These are phyloP conservation scores for Ceratoteleas bidentatus DNA, from an alignment of 1,140 invertebrate genomes.

Conservation along the genomic window DNA sequence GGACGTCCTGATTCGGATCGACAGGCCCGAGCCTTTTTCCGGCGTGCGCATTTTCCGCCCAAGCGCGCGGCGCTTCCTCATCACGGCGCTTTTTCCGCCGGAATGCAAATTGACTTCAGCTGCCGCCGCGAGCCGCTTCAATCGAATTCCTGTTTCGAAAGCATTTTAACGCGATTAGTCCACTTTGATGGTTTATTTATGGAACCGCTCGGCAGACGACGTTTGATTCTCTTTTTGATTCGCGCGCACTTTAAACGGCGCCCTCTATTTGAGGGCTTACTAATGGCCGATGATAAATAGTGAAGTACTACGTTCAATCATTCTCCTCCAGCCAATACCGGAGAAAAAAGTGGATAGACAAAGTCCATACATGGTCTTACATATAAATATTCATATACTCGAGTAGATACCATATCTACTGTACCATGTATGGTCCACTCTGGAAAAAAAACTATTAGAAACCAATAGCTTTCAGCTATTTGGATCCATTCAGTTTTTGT, in stretches of 20 bases:
- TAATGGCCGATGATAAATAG: background rate
- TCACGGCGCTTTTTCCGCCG: conserved; percentile 31
- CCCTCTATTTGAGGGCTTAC: background rate
- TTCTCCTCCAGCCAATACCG: background rate
- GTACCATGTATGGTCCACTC: too few relatives aligned
- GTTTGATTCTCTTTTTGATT: conserved; percentile 36
- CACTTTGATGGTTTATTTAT: conserved; percentile 56
- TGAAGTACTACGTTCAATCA: background rate
- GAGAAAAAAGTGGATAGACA: too few relatives aligned
- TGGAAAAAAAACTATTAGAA: too few relatives aligned
- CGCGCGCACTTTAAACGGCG: conserved; percentile 7
- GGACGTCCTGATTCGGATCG: conserved; percentile 60
- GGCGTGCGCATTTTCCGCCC: conserved; percentile 46
- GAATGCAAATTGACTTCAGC: conserved; percentile 51
- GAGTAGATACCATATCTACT: too few relatives aligned
- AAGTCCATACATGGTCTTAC: too few relatives aligned
- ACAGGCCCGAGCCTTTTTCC: conserved; percentile 41
- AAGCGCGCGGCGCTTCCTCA: conserved; percentile 24
- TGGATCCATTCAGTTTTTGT: too few relatives aligned
- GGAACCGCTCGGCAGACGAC: conserved; percentile 33
- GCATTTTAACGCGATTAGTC: conserved; percentile 58
- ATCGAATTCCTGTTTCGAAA: conserved; percentile 54
- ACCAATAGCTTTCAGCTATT: too few relatives aligned
- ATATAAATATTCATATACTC: too few relatives aligned
- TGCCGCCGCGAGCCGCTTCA: conserved; percentile 32